A percentile compares a stretch with the other conserved stretches of the same genome.
Evolutionary conservation across 2,113 vertebrate genomes (phyloP).

Genomic region (Perca flavescens): DNA sequence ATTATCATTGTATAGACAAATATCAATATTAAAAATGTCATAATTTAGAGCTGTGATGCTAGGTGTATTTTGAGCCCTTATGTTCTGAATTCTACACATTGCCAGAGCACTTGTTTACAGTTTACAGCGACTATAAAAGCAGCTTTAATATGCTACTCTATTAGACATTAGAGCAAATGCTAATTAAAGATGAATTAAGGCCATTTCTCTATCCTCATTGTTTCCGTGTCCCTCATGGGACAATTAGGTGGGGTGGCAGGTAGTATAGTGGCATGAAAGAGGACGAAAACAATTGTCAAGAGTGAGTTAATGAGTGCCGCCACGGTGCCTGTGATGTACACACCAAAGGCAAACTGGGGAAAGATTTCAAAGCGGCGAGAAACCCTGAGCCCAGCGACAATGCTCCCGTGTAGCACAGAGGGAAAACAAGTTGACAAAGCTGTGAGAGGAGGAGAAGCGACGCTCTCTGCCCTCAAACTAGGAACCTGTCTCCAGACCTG

Average conservation of each 20-base stretch:
- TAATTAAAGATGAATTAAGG: constrained; percentile 30
- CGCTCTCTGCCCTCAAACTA: constrained; percentile 70
- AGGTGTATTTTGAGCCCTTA: neutral
- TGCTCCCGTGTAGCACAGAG: constrained; percentile 40
- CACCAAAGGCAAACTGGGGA: constrained; percentile 68
- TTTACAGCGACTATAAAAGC: neutral
- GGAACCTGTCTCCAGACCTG: constrained; percentile 68
- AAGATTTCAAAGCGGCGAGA: constrained; percentile 63
- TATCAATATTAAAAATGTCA: neutral
- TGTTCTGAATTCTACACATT: neutral
- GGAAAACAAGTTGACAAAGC: constrained; percentile 71
- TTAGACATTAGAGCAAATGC: constrained; percentile 2
- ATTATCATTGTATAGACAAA: neutral
- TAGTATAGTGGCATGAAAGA: constrained; percentile 28
- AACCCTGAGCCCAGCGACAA: constrained; percentile 44
- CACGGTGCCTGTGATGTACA: constrained; percentile 64
- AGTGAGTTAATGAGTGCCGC: constrained; percentile 66
- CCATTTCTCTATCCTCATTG: constrained; percentile 6
- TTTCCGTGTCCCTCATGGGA: constrained; percentile 42
- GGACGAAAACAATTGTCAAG: constrained; percentile 46
- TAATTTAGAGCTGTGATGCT: neutral
- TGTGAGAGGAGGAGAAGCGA: constrained; percentile 58
- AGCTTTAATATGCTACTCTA: neutral
- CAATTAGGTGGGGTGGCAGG: constrained; percentile 28
- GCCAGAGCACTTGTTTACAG: neutral